Base-by-base conservation (phyloP, 1,140 invertebrate genomes). In the Drosophila bocki region DNA sequence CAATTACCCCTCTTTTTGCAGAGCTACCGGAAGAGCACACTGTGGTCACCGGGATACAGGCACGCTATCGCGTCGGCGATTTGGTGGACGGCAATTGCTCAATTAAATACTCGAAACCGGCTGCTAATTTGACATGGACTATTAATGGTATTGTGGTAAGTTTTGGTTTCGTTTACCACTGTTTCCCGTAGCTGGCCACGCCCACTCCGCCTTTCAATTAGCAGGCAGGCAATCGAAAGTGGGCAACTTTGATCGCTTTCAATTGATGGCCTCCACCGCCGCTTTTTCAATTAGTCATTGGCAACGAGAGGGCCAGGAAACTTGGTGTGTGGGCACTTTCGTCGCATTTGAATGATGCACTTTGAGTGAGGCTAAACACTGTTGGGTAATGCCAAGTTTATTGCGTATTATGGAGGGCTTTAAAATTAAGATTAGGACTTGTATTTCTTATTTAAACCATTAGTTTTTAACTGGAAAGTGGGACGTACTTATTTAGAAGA, bases 51-150 rank as follows among this genome's bases (percentile, higher is more conserved):
- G 96, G 96, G 7, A 93, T 96, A 53, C 95, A 95, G 85, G 94
- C 94, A 45, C 94, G 95, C 80, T 97, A 97, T 93, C 94, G 95
- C 51, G 92, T 96, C 12, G 96, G 95, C 35, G 96, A 97, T 91
- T 94, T 93, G 63, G 93, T 97, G 33, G 94, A 95, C 88, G 95
- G 95, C 45, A 96, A 96, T 92, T 98, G 97, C 92, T 95, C 95
- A 75, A 96, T 96, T 75, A 94, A 94, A 85, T 94, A 95, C 85
- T 97, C 97, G 42, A 94, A 95, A 93, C 97, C 97, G 45, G 95
- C 97, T 39, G 96, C 96, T 62, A 97, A 97, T 93, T 94, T 98
- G 62, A 96, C 96, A 47, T 98, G 97, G 96, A 96, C 95, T 93
- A 95, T 98, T 92, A 98, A 98, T 93, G 95, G 95, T 85, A 94